Base-by-base conservation (phyloP, 2,888 invertebrate species). In the Tribolium freemani region DNA sequence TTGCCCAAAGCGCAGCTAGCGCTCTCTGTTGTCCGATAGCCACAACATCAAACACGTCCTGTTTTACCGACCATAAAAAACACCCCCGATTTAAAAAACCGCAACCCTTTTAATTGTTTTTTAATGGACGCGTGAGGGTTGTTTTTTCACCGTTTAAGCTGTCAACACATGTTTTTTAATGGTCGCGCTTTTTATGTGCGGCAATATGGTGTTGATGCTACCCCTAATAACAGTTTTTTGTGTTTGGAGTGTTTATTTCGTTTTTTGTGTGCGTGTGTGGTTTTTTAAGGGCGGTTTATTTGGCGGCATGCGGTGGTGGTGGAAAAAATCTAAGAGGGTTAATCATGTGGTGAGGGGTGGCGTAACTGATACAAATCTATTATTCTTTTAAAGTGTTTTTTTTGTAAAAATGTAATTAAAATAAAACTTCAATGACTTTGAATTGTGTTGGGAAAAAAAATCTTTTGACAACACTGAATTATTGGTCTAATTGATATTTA, bases 81-180 rank as follows among this genome's bases (percentile, higher is more conserved):
- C n/a, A n/a, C 82, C 81, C 81, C 79, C 75, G 80, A 80, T 80
- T 81, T 77, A 73, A 82, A 82, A 83, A 83, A 83, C 83, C 83
- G 74, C 83, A 69, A 78, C 79, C 79, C 78, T 71, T 73, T 76
- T 84, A 83, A 84, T 84, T 81, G 83, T 82, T 83, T 83, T 84
- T 83, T 83, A 83, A 83, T 82, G 78, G 81, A 77, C 71, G 63
- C 56, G 69, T 61, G 26, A 72, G 63, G 72, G 72, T 69, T 60
- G 75, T 77, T 78, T 78, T 78, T 79, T 78, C 30, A 57, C 46
- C 78, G 76, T 82, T 83, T 81, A 80, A 78, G 75, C 79, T 83
- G 81, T 83, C 84, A 80, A 80, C 84, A 82, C 81, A 74, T 80
- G 79, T 78, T 80, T 82, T 83, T 83, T 79, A 53, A 56, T 69